phyloP scores from a whole-genome alignment of 2,797 vertebrate species.

The Pantherophis alleghaniensis region DNA sequence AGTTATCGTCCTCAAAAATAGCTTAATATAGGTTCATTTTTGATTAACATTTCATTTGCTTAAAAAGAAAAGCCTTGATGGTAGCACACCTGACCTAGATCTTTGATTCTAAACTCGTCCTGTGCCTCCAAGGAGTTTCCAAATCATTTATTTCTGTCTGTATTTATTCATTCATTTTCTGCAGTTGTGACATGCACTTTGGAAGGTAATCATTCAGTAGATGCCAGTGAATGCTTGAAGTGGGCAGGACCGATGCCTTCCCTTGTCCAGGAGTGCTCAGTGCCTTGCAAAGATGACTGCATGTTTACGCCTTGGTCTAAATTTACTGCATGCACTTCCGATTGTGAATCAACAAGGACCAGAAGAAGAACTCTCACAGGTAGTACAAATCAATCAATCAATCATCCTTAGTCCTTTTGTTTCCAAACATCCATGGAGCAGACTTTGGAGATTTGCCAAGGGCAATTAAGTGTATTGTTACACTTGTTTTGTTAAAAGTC shows the following conservation, averaged over 20 bases:
- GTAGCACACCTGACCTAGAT: not conserved
- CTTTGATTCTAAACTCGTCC: not conserved
- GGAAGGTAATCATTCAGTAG: constrained; percentile 71
- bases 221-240: constrained; percentile 79
- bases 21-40: not conserved
- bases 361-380: constrained; percentile 85
- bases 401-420: not conserved
- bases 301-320: constrained; percentile 89
- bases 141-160: not conserved
- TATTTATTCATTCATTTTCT: constrained; percentile 33
- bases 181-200: constrained; percentile 83
- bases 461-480: not conserved
- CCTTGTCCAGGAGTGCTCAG: constrained; percentile 78
- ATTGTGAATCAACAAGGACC: constrained; percentile 75
- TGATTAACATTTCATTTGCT: not conserved
- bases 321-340: constrained; percentile 81
- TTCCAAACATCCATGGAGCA: not conserved
- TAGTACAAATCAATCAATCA: constrained; percentile 52
- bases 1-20: not conserved
- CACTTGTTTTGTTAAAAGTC: not conserved
- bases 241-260: constrained; percentile 81
- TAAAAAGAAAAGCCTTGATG: not conserved
- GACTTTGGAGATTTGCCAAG: not conserved
- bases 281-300: constrained; percentile 92
- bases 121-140: not conserved